A percentile compares a stretch with the other conserved stretches of the same genome.
These are phyloP conservation scores for Dendrolimus punctatus DNA, from an alignment of 1,140 invertebrate genomes.

Conservation along the genomic window DNA sequence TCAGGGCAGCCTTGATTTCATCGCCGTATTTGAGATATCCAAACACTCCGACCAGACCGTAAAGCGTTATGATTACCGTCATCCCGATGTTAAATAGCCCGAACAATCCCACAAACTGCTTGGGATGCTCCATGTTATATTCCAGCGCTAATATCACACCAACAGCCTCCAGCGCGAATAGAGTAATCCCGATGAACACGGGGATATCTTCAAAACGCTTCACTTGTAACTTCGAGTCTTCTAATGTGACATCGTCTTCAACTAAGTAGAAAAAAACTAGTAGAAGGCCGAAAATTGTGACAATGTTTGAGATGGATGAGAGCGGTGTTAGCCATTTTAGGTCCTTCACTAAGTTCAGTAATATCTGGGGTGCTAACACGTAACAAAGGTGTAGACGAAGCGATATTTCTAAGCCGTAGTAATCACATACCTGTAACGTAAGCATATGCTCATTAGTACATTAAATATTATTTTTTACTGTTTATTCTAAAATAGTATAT, in stretches of 20 bases:
- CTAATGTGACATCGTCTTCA: constrained; percentile 68
- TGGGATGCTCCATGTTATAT: constrained; percentile 83
- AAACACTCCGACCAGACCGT: constrained; percentile 81
- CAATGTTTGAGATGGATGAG: constrained; percentile 81
- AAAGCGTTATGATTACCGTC: constrained; percentile 77
- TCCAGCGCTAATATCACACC: constrained; percentile 84
- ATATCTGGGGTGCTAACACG: constrained; percentile 78
- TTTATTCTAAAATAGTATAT: no score
- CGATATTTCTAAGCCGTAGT: constrained; percentile 24
- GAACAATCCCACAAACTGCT: constrained; percentile 76
- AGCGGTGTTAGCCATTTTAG: constrained; percentile 82
- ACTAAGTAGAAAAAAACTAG: constrained; percentile 83
- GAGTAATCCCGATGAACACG: constrained; percentile 83
- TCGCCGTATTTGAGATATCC: constrained; percentile 84
- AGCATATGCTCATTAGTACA: no score
- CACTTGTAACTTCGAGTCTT: constrained; percentile 50
- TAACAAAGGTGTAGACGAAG: constrained; percentile 77
- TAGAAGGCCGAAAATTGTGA: constrained; percentile 76
- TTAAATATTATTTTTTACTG: no score
- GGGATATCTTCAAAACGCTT: constrained; percentile 68
- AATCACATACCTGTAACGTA: constrained; percentile 36
- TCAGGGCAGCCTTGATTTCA: constrained; percentile 74
- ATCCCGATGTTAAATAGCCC: constrained; percentile 83
- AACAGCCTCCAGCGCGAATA: constrained; percentile 89
- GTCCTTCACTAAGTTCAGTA: constrained; percentile 81